phyloP scores from a whole-genome alignment of 2,888 invertebrate species.

The Desoria tigrina region DNA sequence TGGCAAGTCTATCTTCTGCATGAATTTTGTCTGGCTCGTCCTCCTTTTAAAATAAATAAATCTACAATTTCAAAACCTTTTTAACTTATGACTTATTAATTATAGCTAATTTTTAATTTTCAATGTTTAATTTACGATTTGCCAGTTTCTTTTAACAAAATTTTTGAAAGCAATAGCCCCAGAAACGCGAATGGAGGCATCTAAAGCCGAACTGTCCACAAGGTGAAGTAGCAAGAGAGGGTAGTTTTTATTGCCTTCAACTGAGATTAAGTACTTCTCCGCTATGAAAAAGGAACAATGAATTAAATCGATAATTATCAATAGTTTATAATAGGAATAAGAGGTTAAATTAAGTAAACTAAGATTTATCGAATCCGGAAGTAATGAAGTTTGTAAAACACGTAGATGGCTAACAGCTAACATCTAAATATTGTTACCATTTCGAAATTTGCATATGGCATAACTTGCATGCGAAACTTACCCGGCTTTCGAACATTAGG shows the following conservation, averaged over 20 bases:
- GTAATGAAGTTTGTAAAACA: neutral
- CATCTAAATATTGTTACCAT: neutral
- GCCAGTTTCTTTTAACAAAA: conserved; percentile 94
- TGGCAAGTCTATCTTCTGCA: conserved; percentile 71
- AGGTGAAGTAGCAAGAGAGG: conserved; percentile 80
- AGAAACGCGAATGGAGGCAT: conserved; percentile 79
- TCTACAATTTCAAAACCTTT: too few species aligned
- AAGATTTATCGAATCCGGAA: neutral
- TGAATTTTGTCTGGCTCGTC: conserved; percentile 68
- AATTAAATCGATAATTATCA: neutral
- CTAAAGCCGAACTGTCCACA: conserved; percentile 78
- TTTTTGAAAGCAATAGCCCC: conserved; percentile 96
- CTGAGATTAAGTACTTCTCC: conserved; percentile 85
- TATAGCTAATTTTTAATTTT: too few species aligned
- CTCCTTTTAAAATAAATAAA: conserved; percentile 23
- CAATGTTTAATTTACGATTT: too few species aligned
- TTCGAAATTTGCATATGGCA: too few species aligned
- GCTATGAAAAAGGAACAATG: conserved; percentile 66
- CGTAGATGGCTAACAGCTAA: neutral
- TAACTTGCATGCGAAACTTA: conserved; percentile 57
- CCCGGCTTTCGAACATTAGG: conserved; percentile 79
- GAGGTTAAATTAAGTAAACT: too few species aligned
- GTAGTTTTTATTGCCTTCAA: conserved; percentile 88
- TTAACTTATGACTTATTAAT: too few species aligned
- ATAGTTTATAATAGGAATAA: too few species aligned